Conservation (phyloP, 2,888 invertebrate species). For the Ormia ochracea region DNA sequence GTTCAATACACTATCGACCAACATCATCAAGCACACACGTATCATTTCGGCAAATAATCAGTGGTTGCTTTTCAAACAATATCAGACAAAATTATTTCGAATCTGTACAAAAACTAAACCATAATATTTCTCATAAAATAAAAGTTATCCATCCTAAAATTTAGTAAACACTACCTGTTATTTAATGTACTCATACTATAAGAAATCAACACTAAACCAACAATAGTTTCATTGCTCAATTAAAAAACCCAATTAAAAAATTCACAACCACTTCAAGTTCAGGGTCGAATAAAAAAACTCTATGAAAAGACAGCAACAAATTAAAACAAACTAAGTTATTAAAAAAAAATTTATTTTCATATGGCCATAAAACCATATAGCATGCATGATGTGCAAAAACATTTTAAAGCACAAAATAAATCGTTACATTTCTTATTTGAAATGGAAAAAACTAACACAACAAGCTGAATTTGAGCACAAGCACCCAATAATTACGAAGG, state of each 20-base stretch:
- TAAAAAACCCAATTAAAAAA: not conserved
- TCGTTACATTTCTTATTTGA: too few species aligned
- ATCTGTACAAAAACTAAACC: too few species aligned
- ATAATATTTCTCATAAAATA: constrained; percentile 24
- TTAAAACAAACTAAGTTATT: not conserved
- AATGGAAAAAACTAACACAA: too few species aligned
- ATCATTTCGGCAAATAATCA: too few species aligned
- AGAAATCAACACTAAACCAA: constrained; percentile 33
- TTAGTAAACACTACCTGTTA: constrained; percentile 17
- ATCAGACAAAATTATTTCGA: too few species aligned
- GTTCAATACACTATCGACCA: too few species aligned
- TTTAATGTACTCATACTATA: constrained; percentile 2
- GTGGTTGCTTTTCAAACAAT: too few species aligned
- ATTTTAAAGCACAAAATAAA: not conserved
- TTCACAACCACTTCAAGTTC: constrained; percentile 35
- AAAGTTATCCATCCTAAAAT: not conserved
- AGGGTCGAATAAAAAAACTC: constrained; percentile 18
- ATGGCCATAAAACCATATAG: not conserved
- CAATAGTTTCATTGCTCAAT: constrained; percentile 5
- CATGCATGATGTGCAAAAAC: not conserved
- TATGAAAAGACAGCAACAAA: constrained; percentile 6
- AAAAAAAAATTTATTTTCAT: constrained; percentile 4
- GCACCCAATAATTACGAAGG: not conserved
- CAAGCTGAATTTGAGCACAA: too few species aligned
- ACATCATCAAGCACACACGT: too few species aligned